Percentiles rank a stretch among this genome's conserved stretches.
phyloP scores from a whole-genome alignment of 2,888 invertebrate species.

The Pecten maximus region DNA sequence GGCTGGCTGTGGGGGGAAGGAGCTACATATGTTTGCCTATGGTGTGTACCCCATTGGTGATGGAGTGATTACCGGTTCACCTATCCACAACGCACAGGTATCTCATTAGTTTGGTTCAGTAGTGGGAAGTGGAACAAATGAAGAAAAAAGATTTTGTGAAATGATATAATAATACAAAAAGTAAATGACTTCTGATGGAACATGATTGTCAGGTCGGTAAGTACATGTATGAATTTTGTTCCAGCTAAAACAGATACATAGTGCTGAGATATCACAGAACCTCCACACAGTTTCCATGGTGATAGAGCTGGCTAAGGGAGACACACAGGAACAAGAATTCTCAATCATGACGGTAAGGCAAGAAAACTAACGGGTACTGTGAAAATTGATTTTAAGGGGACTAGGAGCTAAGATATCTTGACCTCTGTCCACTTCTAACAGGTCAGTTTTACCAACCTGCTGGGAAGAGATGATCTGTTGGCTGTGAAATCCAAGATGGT shows the following conservation, averaged over 20 bases:
- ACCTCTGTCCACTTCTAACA: no score
- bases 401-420: no score
- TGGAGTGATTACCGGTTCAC: conserved; percentile 26
- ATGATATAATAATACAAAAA: no score
- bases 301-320: conserved; percentile 61
- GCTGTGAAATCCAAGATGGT: no score
- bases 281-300: conserved; percentile 88
- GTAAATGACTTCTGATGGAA: no score
- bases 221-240: conserved; percentile 50
- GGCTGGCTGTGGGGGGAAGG: conserved; percentile 90
- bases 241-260: conserved; percentile 83
- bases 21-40: conserved; percentile 88
- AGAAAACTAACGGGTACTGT: not conserved
- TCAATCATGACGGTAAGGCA: conserved; percentile 67
- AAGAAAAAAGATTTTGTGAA: not conserved
- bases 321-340: conserved; percentile 83
- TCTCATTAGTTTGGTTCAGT: not conserved
- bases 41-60: conserved; percentile 90
- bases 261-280: conserved; percentile 88
- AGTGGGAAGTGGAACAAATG: no score
- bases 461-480: no score
- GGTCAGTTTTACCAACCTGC: no score
- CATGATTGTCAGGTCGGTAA: no score
- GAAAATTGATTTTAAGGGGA: no score
- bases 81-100: conserved; percentile 8